Conservation (phyloP, 2,113 vertebrate genomes). For the Malaclemys terrapin region DNA sequence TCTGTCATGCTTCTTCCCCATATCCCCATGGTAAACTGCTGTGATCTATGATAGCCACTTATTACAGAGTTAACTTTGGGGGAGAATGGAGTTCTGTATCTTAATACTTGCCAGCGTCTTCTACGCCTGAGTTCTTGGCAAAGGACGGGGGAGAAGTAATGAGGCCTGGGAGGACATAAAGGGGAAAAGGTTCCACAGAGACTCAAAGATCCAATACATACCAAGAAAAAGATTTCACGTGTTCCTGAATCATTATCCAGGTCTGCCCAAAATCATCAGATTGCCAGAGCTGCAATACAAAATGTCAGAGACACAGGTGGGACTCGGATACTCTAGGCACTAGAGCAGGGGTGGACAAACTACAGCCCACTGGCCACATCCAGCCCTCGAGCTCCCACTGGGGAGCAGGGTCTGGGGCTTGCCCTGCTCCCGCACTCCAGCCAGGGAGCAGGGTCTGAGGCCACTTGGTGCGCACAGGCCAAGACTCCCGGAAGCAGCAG, state of each 20-base stretch:
- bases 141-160: background rate
- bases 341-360: too few relatives aligned
- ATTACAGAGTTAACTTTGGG: background rate
- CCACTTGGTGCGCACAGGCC: too few relatives aligned
- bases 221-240: constrained; percentile 97
- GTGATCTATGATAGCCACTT: background rate
- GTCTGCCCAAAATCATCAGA: constrained; percentile 98
- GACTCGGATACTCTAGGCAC: accelerated
- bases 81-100: accelerated
- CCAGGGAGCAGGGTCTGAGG: too few relatives aligned
- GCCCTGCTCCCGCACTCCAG: too few relatives aligned
- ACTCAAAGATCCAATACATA: constrained; percentile 70
- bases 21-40: background rate
- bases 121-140: background rate
- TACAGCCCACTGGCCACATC: too few relatives aligned
- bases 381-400: too few relatives aligned
- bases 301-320: background rate
- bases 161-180: background rate
- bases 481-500: too few relatives aligned
- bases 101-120: accelerated
- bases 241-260: constrained; percentile 98
- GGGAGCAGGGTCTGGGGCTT: too few relatives aligned
- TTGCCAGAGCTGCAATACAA: constrained; percentile 92
- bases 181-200: background rate
- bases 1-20: background rate